A percentile compares a stretch with the other conserved stretches of the same genome.
These are phyloP conservation scores for Andrena flavipes DNA, from an alignment of 2,888 invertebrate genomes.

Conservation along the genomic window DNA sequence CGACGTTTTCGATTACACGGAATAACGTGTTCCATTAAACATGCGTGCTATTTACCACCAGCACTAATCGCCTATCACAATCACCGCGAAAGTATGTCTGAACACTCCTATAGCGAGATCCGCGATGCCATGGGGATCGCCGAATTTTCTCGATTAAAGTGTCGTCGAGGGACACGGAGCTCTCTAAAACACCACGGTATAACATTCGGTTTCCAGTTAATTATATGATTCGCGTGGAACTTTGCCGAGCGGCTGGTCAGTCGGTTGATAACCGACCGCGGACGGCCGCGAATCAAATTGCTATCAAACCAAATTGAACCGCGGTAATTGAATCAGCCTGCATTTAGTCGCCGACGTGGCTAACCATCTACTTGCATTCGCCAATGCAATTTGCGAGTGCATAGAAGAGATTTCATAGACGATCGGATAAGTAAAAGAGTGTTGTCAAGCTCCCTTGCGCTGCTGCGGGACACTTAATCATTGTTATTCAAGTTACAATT, in stretches of 20 bases:
- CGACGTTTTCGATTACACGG: slow-evolving; percentile 43
- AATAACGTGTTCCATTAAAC: slow-evolving; percentile 38
- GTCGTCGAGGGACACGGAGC: slow-evolving; percentile 4
- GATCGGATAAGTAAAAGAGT: too few species aligned
- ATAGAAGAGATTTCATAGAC: not conserved
- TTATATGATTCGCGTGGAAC: slow-evolving; percentile 22
- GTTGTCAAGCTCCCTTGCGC: not conserved
- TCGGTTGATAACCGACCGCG: slow-evolving; percentile 13
- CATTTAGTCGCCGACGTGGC: slow-evolving; percentile 29
- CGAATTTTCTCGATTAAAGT: slow-evolving; percentile 9
- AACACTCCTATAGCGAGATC: too few species aligned
- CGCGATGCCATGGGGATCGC: too few species aligned
- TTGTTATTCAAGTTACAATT: slow-evolving; percentile 41
- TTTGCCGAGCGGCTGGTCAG: not conserved
- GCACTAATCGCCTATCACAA: too few species aligned
- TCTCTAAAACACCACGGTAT: not conserved
- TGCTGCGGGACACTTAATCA: slow-evolving; percentile 35
- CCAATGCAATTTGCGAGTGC: not conserved
- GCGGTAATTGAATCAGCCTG: slow-evolving; percentile 25
- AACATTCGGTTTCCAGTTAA: slow-evolving; percentile 9
- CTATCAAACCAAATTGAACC: slow-evolving; percentile 26
- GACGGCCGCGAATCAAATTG: slow-evolving; percentile 26
- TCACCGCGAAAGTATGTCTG: too few species aligned
- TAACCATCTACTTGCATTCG: not conserved
- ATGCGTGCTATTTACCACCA: too few species aligned